These are phyloP conservation scores for Sorex maritimensis DNA, from an alignment of 2,797 vertebrate species.

Conservation along the genomic window DNA sequence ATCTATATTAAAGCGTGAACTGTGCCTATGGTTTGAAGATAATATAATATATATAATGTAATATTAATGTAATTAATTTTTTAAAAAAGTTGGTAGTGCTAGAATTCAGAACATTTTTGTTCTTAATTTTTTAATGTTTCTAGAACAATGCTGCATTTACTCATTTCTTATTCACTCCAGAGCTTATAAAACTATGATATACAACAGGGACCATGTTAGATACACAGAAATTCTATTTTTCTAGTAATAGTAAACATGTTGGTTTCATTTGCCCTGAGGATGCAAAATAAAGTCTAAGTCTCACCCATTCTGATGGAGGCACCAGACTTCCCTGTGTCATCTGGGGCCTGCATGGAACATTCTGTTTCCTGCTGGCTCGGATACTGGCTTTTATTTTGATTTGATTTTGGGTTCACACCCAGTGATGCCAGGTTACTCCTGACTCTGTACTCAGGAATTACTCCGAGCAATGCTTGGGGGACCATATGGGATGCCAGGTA, in stretches of 20 bases:
- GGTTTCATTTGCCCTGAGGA: background rate
- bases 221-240: background rate
- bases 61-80: too few species aligned
- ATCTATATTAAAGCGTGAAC: slow-evolving; percentile 29
- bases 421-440: too few species aligned
- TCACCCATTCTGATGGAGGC: background rate
- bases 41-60: too few species aligned
- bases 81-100: too few species aligned
- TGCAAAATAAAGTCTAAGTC: too few species aligned
- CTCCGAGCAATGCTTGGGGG: too few species aligned
- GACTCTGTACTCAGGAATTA: too few species aligned
- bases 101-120: background rate
- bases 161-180: background rate
- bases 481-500: too few species aligned
- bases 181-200: background rate
- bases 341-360: too few species aligned
- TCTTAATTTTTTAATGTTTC: background rate
- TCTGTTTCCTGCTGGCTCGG: background rate
- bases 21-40: too few species aligned
- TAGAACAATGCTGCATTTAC: background rate
- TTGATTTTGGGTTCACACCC: too few species aligned
- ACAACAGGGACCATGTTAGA: background rate
- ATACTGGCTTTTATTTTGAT: too few species aligned
- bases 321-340: background rate
- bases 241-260: background rate